phyloP scores from a whole-genome alignment of 2,888 invertebrate species.

The Noctuana brunneofusca region DNA sequence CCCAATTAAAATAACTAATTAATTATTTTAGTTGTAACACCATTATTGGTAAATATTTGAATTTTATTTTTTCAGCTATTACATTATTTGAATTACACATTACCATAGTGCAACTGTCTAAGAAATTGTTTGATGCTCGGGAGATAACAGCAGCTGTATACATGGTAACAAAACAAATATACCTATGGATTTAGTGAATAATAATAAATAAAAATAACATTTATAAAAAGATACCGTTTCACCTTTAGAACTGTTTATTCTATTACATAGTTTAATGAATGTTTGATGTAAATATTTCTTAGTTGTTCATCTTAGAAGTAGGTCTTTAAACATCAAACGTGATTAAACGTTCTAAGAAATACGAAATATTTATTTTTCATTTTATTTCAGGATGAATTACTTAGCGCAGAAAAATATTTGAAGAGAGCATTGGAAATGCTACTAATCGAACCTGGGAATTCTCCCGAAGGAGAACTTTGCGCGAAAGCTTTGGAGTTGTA shows the following conservation, averaged over 20 bases:
- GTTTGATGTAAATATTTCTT: too few species aligned
- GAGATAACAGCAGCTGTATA: conserved; percentile 83
- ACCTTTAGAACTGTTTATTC: too few species aligned
- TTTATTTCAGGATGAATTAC: conserved; percentile 71
- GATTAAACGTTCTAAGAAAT: too few species aligned
- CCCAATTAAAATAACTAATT: too few species aligned
- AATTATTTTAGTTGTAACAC: too few species aligned
- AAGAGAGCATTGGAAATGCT: conserved; percentile 86
- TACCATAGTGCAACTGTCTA: conserved; percentile 85
- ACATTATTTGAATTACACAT: conserved; percentile 89
- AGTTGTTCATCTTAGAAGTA: too few species aligned
- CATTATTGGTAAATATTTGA: not conserved
- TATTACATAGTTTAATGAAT: too few species aligned
- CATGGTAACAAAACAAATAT: too few species aligned
- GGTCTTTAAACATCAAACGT: too few species aligned
- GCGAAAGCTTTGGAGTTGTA: conserved; percentile 86
- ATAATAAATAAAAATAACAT: too few species aligned
- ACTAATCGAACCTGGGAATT: conserved; percentile 86
- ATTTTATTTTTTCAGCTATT: conserved; percentile 79
- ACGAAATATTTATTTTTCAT: not conserved
- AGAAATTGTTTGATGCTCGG: conserved; percentile 83
- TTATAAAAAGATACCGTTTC: too few species aligned
- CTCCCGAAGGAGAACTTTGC: conserved; percentile 88
- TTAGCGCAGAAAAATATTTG: conserved; percentile 81
- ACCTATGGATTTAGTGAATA: too few species aligned